Evolutionary conservation across 2,113 vertebrate genomes (phyloP), one percentile per base, ranked within the genome.

Genomic region (Laticauda laticaudata): DNA sequence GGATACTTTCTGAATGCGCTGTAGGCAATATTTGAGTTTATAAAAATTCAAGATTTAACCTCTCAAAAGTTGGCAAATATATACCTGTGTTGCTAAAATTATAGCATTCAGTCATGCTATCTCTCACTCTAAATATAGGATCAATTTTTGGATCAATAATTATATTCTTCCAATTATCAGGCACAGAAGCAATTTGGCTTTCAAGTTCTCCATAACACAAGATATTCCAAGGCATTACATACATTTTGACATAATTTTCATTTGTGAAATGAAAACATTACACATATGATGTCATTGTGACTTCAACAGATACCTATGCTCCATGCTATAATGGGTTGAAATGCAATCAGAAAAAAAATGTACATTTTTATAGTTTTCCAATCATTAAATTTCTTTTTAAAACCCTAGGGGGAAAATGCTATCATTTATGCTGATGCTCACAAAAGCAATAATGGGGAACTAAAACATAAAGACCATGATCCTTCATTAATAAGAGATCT

Each of bases 351-450:
- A 45, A 92, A 86, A 86, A 56, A 92, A 55, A 55, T 81, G 18
- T 6, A 39, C 69, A 34, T 75, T 75, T 75, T 57, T 18, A 64
- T n/a, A 5, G 10, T 87, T 88, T 75, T 45, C 86, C 55, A 61
- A 11, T 55, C 23, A 92, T 23, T 51, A 75, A n/a, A 21, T 34
- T 10, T 59, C 20, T 90, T 90, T 93, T 29, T 20, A 81, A 92
- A 54, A 59, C 21, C 2, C 10, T 61, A 29, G 53, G 48, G 48
- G 56, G 24, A 85, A 26, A 29, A 86, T 43, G 8, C 43, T 53
- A 56, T 9, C 88, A 86, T 86, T 86, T 93, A 90, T 86, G 92
- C 92, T 90, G 92, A 86, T 64, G 53, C 75, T 61, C 55, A 93
- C 53, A 87, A 90, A 86, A 61, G 56, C 34, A 29, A 87, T 86